phyloP scores from a whole-genome alignment of 2,888 invertebrate species.

The Trichopoda pennipes region DNA sequence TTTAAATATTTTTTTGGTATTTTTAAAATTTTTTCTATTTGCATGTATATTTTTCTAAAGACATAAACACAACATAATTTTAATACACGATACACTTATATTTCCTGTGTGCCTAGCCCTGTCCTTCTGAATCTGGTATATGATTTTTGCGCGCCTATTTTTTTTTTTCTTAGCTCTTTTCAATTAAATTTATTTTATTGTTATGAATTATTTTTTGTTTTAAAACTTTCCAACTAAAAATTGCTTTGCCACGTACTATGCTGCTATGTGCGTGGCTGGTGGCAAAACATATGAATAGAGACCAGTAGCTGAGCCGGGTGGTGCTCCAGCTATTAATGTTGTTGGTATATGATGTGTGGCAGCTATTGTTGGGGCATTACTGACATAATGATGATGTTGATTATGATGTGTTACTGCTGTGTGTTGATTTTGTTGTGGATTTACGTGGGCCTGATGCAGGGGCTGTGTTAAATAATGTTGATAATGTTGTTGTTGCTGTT shows the following conservation, averaged over 20 bases:
- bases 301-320: conserved; percentile 74
- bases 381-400: conserved; percentile 64
- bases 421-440: conserved; percentile 60
- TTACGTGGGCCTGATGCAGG: conserved; percentile 68
- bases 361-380: conserved; percentile 71
- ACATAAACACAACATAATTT: conserved; percentile 61
- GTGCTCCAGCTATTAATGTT: conserved; percentile 73
- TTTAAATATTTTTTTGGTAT: conserved; percentile 29
- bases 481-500: conserved; percentile 66
- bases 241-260: conserved; percentile 75
- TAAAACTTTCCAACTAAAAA: conserved; percentile 67
- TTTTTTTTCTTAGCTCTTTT: conserved; percentile 27
- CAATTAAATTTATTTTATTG: conserved; percentile 4
- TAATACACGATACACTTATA: conserved; percentile 57
- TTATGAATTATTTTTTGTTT: conserved; percentile 24
- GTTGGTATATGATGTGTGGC: conserved; percentile 73
- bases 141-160: conserved; percentile 65
- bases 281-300: conserved; percentile 80
- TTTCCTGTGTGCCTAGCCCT: not conserved
- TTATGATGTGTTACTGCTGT: conserved; percentile 48
- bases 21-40: conserved; percentile 56
- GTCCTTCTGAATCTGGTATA: conserved; percentile 57
- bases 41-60: conserved; percentile 58
- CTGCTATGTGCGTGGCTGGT: conserved; percentile 79
- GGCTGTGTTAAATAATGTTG: conserved; percentile 70